These are phyloP conservation scores for Listronotus bonariensis DNA, from an alignment of 1,140 invertebrate genomes.

Conservation along the genomic window DNA sequence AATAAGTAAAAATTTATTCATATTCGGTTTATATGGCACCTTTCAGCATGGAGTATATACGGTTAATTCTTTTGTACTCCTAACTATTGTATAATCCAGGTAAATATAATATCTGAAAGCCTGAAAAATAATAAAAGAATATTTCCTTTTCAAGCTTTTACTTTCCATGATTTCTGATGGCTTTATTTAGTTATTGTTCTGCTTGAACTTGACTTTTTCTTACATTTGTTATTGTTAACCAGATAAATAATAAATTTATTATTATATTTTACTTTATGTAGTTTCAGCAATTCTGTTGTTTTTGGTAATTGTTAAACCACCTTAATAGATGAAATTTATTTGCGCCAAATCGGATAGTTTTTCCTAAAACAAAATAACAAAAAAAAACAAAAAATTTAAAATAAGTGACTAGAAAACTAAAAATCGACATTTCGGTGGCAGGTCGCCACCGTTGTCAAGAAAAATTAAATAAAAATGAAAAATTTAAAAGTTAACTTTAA, in stretches of 20 bases:
- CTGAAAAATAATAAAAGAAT: slow-evolving; percentile 12
- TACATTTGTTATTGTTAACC: background rate
- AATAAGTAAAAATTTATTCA: slow-evolving; percentile 39
- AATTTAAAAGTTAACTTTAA: no score
- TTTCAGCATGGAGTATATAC: slow-evolving; percentile 32
- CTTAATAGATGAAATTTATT: no score
- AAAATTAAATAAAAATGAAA: no score
- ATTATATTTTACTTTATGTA: no score
- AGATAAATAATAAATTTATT: background rate
- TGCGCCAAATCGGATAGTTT: no score
- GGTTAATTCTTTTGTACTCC: slow-evolving; percentile 40
- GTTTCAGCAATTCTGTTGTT: background rate
- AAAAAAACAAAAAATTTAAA: no score
- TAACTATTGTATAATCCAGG: slow-evolving; percentile 23
- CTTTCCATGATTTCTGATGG: slow-evolving; percentile 19
- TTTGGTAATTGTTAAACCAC: no score
- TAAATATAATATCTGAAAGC: slow-evolving; percentile 28
- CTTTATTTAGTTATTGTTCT: slow-evolving; percentile 15
- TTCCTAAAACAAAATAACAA: no score
- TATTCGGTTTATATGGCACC: slow-evolving; percentile 28
- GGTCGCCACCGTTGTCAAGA: no score
- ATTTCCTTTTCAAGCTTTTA: slow-evolving; percentile 18
- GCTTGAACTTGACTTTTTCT: slow-evolving; percentile 14
- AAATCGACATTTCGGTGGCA: no score
- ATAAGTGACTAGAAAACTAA: no score